Conservation (phyloP, 2,888 invertebrate genomes). For the Poecilus cupreus region DNA sequence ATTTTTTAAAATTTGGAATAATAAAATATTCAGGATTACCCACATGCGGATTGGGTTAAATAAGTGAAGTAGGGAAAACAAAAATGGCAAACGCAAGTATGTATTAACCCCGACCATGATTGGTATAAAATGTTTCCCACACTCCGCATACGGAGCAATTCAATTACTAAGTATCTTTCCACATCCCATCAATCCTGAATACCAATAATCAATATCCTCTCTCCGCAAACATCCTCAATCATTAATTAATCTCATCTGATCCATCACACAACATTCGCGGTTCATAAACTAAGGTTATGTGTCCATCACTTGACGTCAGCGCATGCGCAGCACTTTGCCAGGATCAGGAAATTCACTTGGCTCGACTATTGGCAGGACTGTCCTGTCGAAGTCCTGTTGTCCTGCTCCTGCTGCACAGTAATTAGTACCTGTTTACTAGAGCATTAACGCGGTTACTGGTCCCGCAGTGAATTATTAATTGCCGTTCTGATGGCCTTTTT, state of each 20-base stretch:
- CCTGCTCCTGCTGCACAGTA: not conserved
- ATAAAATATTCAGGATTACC: too few relatives aligned
- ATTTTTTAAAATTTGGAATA: too few relatives aligned
- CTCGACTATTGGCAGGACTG: not conserved
- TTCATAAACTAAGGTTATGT: slow-evolving; percentile 21
- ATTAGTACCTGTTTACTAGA: slow-evolving; percentile 41
- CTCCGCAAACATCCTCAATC: not conserved
- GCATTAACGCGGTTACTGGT: slow-evolving; percentile 33
- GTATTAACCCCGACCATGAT: too few relatives aligned
- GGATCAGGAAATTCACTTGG: not conserved
- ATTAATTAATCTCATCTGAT: too few relatives aligned
- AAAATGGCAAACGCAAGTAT: too few relatives aligned
- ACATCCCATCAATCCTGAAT: not conserved
- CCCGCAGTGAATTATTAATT: slow-evolving; percentile 52
- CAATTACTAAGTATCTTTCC: too few relatives aligned
- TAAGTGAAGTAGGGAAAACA: too few relatives aligned
- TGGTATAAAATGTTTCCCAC: too few relatives aligned
- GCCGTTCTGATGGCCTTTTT: slow-evolving; percentile 54
- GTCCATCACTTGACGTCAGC: not conserved
- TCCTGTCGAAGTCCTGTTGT: too few relatives aligned
- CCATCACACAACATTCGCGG: not conserved
- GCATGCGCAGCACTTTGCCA: not conserved
- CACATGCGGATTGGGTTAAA: too few relatives aligned
- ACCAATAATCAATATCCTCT: not conserved
- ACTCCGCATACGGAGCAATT: too few relatives aligned